Evolutionary conservation across 2,888 invertebrate genomes (phyloP).

Genomic region (Hyalella azteca): DNA sequence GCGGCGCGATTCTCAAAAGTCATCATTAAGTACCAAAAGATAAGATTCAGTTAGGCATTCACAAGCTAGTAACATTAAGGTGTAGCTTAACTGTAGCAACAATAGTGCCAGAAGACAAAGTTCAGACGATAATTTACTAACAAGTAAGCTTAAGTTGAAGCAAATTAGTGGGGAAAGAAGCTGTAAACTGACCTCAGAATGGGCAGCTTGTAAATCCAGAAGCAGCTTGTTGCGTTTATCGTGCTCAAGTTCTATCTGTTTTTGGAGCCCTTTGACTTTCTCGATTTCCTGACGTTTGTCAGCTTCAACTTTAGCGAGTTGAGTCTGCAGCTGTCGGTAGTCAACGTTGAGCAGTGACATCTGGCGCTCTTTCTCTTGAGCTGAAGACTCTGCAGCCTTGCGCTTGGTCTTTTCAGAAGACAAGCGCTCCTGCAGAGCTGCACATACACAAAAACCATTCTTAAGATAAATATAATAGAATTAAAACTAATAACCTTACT

Average conservation of each 20-base stretch:
- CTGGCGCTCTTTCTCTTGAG: constrained; percentile 90
- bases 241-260: constrained; percentile 90
- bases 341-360: constrained; percentile 94
- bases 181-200: constrained; percentile 45
- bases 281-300: constrained; percentile 88
- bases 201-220: constrained; percentile 47
- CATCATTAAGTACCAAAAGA: no score
- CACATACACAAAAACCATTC: not conserved
- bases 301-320: constrained; percentile 85
- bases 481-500: no score
- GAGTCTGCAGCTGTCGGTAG: constrained; percentile 89
- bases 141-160: no score
- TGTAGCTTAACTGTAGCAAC: no score
- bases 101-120: no score
- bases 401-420: constrained; percentile 88
- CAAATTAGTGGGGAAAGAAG: no score
- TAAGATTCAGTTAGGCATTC: no score
- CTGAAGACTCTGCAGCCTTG: constrained; percentile 76
- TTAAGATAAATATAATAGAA: no score
- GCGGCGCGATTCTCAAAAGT: no score
- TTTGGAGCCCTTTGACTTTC: constrained; percentile 79
- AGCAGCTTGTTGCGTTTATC: constrained; percentile 76
- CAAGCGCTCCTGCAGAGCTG: constrained; percentile 77
- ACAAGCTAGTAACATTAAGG: no score
- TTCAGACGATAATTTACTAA: no score